These are phyloP conservation scores for Phocides pigmalion DNA, from an alignment of 1,140 invertebrate species.

Conservation along the genomic window DNA sequence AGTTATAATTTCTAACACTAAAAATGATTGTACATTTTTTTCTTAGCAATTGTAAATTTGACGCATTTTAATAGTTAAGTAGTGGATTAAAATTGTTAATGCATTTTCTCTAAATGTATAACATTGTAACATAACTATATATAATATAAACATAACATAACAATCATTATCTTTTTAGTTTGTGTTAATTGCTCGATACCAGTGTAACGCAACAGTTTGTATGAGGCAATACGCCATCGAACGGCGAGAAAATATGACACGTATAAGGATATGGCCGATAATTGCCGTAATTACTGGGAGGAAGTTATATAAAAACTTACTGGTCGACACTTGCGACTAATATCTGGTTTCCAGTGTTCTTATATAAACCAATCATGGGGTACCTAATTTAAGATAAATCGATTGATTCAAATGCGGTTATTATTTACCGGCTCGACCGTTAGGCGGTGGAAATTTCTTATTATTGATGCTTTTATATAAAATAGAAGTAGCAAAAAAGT, in stretches of 20 bases:
- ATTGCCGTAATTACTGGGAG: constrained; percentile 18
- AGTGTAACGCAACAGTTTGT: constrained; percentile 10
- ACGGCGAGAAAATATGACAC: constrained; percentile 23
- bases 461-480: no score
- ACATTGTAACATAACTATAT: no score
- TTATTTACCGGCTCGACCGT: neutral
- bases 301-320: constrained; percentile 24
- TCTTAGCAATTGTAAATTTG: no score
- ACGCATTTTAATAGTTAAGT: no score
- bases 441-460: no score
- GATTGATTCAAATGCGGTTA: neutral
- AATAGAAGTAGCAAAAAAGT: no score
- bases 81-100: no score
- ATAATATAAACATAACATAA: no score
- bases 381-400: neutral
- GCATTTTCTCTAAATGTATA: no score
- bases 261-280: constrained; percentile 26
- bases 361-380: neutral
- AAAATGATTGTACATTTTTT: no score
- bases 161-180: neutral
- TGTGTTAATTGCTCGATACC: neutral
- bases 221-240: constrained; percentile 14
- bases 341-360: neutral
- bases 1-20: no score
- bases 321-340: constrained; percentile 1